Evolutionary conservation across 1,140 invertebrate species (phyloP).

Genomic region (Mamestra configurata): DNA sequence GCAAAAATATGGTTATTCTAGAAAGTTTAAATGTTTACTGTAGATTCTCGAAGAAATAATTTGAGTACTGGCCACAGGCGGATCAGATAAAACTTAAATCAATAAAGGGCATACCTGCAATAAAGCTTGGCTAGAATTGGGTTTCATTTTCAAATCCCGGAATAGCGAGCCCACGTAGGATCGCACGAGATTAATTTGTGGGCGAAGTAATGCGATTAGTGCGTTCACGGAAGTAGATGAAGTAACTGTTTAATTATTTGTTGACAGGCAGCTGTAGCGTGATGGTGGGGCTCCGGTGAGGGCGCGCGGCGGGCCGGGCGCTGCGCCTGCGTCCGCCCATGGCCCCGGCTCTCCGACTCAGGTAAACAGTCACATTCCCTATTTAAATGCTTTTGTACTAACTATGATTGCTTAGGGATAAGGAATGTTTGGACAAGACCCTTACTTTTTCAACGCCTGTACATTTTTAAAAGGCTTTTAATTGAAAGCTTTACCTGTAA

Average conservation of each 20-base stretch:
- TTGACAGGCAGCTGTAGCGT: slow-evolving; percentile 68
- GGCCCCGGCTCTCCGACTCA: slow-evolving; percentile 72
- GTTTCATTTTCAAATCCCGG: not conserved
- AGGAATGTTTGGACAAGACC: not conserved
- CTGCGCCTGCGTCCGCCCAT: slow-evolving; percentile 81
- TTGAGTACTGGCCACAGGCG: too few relatives aligned
- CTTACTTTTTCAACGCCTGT: not conserved
- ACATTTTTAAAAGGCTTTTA: not conserved
- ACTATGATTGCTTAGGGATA: not conserved
- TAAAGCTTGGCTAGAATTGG: too few relatives aligned
- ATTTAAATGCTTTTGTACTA: slow-evolving; percentile 19
- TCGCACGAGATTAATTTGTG: slow-evolving; percentile 34
- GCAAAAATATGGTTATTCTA: not conserved
- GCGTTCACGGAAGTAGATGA: slow-evolving; percentile 35
- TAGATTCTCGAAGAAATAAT: not conserved
- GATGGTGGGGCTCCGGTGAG: slow-evolving; percentile 81
- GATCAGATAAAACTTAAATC: not conserved
- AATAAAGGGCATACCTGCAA: not conserved
- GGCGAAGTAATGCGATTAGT: slow-evolving; percentile 42
- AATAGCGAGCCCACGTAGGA: not conserved
- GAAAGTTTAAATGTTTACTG: not conserved
- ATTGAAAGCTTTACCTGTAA: not conserved
- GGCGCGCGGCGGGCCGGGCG: slow-evolving; percentile 81
- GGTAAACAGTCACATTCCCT: slow-evolving; percentile 60
- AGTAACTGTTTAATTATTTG: slow-evolving; percentile 58